Evolutionary conservation across 2,797 vertebrate genomes (phyloP).

Genomic region (Aplochiton taeniatus): DNA sequence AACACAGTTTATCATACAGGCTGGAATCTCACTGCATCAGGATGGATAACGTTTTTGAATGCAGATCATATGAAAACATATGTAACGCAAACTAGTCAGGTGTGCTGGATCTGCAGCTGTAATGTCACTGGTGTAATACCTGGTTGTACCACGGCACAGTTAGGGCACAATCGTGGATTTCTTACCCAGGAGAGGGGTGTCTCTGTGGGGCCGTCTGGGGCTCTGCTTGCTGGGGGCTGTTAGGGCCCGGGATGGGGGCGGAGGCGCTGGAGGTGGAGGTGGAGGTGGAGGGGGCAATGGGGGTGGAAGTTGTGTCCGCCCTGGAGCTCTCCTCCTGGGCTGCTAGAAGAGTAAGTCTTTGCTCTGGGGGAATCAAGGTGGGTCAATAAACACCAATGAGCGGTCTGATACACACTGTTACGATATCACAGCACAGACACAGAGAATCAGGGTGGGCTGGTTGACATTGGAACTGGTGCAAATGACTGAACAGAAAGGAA

Average conservation of each 20-base stretch:
- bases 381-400: too few species aligned
- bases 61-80: too few species aligned
- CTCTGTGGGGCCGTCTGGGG: slow-evolving; percentile 82
- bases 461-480: too few species aligned
- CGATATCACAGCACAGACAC: too few species aligned
- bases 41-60: slow-evolving; percentile 19
- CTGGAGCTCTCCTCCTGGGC: slow-evolving; percentile 85
- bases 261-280: slow-evolving; percentile 33
- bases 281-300: slow-evolving; percentile 6
- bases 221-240: slow-evolving; percentile 84
- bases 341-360: slow-evolving; percentile 89
- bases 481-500: too few species aligned
- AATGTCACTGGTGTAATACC: too few species aligned
- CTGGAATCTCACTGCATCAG: slow-evolving; percentile 76
- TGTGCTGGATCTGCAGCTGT: too few species aligned
- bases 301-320: slow-evolving; percentile 73
- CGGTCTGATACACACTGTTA: too few species aligned
- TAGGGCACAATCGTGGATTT: background rate
- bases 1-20: slow-evolving; percentile 3
- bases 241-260: too few species aligned
- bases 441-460: too few species aligned
- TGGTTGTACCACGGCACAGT: too few species aligned
- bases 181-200: slow-evolving; percentile 85
- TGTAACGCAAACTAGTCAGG: too few species aligned
- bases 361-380: slow-evolving; percentile 75